These are phyloP conservation scores for Leguminivora glycinivorella DNA, from an alignment of 1,140 invertebrate species.

Conservation along the genomic window DNA sequence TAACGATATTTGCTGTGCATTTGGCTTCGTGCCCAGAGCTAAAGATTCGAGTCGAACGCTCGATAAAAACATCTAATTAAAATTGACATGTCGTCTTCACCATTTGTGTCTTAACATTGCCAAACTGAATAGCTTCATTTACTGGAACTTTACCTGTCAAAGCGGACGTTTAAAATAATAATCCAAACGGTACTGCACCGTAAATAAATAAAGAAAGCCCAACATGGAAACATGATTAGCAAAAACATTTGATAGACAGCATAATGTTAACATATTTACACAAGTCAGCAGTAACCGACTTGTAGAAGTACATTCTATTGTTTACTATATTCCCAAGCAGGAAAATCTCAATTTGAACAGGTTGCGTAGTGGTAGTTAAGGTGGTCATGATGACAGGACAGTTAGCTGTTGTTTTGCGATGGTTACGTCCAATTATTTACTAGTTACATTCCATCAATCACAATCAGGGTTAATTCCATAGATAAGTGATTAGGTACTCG, in stretches of 20 bases:
- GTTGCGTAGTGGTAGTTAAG: too few relatives aligned
- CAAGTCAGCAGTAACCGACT: too few relatives aligned
- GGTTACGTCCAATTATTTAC: slow-evolving; percentile 16
- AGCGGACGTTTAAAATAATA: neutral
- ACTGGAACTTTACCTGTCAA: neutral
- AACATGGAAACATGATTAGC: slow-evolving; percentile 9
- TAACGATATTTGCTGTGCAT: too few relatives aligned
- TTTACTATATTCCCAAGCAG: too few relatives aligned
- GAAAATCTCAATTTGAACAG: too few relatives aligned
- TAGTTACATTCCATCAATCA: slow-evolving; percentile 21
- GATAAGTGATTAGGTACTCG: too few relatives aligned
- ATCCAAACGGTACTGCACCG: neutral
- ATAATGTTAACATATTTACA: neutral
- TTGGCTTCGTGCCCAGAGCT: too few relatives aligned
- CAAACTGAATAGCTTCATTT: neutral
- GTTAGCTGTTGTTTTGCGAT: slow-evolving; percentile 17
- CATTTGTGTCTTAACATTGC: neutral
- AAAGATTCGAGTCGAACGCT: too few relatives aligned
- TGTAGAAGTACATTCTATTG: too few relatives aligned
- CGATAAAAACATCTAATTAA: too few relatives aligned
- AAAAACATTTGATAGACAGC: slow-evolving; percentile 17
- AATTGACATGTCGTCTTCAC: neutral
- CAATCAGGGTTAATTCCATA: neutral
- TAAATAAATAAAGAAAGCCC: slow-evolving; percentile 4
- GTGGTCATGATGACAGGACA: neutral